phyloP scores from a whole-genome alignment of 2,113 vertebrate genomes.

The Hypocryptadius cinnamomeus region DNA sequence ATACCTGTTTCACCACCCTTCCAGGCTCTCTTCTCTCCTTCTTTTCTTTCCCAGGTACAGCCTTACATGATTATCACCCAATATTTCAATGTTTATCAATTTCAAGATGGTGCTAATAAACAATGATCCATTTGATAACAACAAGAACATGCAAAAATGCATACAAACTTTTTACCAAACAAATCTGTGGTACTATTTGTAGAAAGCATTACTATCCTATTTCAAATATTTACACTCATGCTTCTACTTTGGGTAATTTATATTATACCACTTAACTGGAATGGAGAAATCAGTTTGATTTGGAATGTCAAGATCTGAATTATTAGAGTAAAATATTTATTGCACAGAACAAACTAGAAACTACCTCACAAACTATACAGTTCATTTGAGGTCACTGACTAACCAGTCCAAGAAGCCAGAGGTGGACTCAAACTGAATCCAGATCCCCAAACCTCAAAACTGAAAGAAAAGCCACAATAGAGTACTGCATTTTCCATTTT shows the following conservation, averaged over 20 bases:
- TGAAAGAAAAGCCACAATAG: background rate
- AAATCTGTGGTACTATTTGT: background rate
- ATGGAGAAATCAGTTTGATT: background rate
- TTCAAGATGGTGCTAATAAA: background rate
- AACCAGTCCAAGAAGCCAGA: background rate
- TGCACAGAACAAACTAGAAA: background rate
- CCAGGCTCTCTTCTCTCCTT: background rate
- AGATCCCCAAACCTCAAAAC: background rate
- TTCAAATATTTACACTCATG: constrained; percentile 22
- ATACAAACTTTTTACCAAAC: background rate
- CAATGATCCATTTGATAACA: background rate
- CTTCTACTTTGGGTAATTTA: background rate
- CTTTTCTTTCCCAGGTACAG: background rate
- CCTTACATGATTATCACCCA: background rate
- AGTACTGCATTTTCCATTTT: background rate
- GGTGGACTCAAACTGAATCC: background rate
- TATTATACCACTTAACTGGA: background rate
- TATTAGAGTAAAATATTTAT: background rate
- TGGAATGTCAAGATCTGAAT: background rate
- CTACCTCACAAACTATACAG: background rate
- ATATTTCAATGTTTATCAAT: background rate
- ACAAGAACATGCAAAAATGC: background rate
- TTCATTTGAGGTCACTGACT: constrained; percentile 1
- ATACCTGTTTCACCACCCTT: background rate
- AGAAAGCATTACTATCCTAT: background rate